These are phyloP conservation scores for Pachydiplax longipennis DNA, from an alignment of 2,888 invertebrate genomes.

Conservation along the genomic window DNA sequence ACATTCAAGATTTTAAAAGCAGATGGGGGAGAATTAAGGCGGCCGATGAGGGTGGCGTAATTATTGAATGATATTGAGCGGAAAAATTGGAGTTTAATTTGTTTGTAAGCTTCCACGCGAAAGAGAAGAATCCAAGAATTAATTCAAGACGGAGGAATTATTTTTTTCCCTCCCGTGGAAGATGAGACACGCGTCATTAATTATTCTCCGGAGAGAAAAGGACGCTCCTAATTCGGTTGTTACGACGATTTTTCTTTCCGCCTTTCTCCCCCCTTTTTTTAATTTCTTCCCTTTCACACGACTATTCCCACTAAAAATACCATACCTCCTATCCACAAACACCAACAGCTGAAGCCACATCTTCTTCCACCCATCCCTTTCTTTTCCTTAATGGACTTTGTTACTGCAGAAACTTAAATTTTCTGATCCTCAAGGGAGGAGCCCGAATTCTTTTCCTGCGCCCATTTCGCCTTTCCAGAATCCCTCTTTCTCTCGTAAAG, in stretches of 20 bases:
- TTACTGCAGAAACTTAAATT: slow-evolving; percentile 32
- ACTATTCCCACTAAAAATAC: not conserved
- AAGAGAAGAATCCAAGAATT: not conserved
- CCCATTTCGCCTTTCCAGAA: not conserved
- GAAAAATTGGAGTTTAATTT: slow-evolving; percentile 12
- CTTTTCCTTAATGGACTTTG: slow-evolving; percentile 1
- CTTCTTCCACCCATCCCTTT: not conserved
- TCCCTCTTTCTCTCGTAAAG: not conserved
- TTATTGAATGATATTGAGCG: slow-evolving; percentile 27
- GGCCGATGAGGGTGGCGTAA: not conserved
- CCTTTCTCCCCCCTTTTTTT: not conserved
- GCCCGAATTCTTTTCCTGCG: slow-evolving; percentile 9
- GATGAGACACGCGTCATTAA: slow-evolving; percentile 31
- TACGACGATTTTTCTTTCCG: slow-evolving; percentile 15
- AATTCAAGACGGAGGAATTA: not conserved
- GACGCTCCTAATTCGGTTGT: slow-evolving; percentile 29
- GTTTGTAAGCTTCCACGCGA: not conserved
- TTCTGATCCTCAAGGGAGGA: slow-evolving; percentile 18
- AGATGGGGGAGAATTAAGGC: not conserved
- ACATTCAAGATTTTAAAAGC: not conserved
- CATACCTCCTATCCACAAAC: not conserved
- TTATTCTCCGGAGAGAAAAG: slow-evolving; percentile 13
- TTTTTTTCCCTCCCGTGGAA: not conserved
- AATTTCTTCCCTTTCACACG: not conserved
- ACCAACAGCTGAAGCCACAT: not conserved